Evolutionary conservation across 2,797 vertebrate species (phyloP).

Genomic region (Australoheros facetus): DNA sequence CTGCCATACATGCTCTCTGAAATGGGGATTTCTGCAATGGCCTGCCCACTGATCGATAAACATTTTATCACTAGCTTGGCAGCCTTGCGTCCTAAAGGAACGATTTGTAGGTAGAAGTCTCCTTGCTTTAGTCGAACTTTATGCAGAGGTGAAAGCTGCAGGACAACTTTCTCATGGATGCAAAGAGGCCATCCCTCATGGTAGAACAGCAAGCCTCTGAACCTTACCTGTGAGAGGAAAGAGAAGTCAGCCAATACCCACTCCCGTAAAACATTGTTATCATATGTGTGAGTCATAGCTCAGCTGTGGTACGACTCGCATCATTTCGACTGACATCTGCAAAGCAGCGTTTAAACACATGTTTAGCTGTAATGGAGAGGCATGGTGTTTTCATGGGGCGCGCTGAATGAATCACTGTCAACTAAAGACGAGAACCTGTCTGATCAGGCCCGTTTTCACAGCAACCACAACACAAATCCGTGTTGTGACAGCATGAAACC

Average conservation of each 20-base stretch:
- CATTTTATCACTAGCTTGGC: slow-evolving; percentile 88
- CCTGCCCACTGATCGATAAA: slow-evolving; percentile 82
- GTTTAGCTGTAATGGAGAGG: slow-evolving; percentile 52
- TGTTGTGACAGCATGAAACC: slow-evolving; percentile 30
- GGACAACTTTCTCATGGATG: slow-evolving; percentile 85
- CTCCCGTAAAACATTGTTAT: slow-evolving; percentile 25
- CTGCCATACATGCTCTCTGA: slow-evolving; percentile 85
- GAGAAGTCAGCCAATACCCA: slow-evolving; percentile 35
- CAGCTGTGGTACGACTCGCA: slow-evolving; percentile 20
- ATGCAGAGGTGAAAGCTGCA: slow-evolving; percentile 85
- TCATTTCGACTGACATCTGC: slow-evolving; percentile 49
- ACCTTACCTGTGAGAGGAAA: slow-evolving; percentile 77
- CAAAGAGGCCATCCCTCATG: slow-evolving; percentile 89
- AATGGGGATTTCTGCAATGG: slow-evolving; percentile 82
- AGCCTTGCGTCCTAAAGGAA: slow-evolving; percentile 81
- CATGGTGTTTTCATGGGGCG: slow-evolving; percentile 38
- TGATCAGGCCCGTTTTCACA: slow-evolving; percentile 67
- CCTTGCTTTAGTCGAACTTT: slow-evolving; percentile 85
- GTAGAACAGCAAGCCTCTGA: slow-evolving; percentile 82
- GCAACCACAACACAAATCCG: slow-evolving; percentile 60
- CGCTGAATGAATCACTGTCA: slow-evolving; percentile 53
- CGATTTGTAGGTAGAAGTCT: slow-evolving; percentile 88
- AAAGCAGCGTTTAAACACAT: slow-evolving; percentile 55
- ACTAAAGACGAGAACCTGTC: slow-evolving; percentile 60
- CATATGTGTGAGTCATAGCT: slow-evolving; percentile 12